Evolutionary conservation across 2,888 invertebrate genomes (phyloP).

Genomic region (Neuroscelio doddi): DNA sequence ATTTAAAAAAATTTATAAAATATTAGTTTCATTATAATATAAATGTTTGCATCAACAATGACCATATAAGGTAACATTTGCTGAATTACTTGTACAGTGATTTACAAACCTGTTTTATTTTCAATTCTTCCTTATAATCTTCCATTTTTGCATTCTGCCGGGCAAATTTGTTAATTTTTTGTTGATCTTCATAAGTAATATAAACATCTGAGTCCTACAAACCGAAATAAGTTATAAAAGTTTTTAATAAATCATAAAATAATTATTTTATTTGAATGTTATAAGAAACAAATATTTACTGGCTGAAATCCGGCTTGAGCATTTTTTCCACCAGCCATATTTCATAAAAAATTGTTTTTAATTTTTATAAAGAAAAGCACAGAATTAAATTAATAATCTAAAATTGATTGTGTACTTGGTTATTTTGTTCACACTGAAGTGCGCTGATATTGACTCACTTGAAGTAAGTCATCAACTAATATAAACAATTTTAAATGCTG

Average conservation of each 20-base stretch:
- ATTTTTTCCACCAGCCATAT: conserved; percentile 62
- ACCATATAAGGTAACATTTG: conserved; percentile 58
- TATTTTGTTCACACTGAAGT: not conserved
- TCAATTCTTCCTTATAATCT: conserved; percentile 90
- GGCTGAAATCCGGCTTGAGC: conserved; percentile 80
- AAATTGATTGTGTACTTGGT: not conserved
- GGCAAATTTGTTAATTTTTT: conserved; percentile 97
- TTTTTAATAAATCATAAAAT: conserved; percentile 6
- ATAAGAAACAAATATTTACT: conserved; percentile 72
- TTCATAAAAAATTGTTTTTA: not conserved
- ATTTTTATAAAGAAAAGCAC: not conserved
- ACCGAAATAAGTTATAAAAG: conserved; percentile 52
- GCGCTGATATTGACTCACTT: not conserved
- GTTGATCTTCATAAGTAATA: conserved; percentile 96
- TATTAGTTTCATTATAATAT: not conserved
- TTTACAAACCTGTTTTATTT: conserved; percentile 80
- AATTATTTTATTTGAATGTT: conserved; percentile 17
- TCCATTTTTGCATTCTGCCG: conserved; percentile 93
- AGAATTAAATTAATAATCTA: not conserved
- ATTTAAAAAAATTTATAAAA: conserved; percentile 10
- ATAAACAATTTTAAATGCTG: no score
- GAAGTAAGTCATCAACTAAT: no score
- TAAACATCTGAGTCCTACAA: conserved; percentile 90
- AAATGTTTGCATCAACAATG: conserved; percentile 1
- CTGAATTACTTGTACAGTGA: not conserved